Conservation (phyloP, 2,113 vertebrate species). For the Eulemur rufifrons region DNA sequence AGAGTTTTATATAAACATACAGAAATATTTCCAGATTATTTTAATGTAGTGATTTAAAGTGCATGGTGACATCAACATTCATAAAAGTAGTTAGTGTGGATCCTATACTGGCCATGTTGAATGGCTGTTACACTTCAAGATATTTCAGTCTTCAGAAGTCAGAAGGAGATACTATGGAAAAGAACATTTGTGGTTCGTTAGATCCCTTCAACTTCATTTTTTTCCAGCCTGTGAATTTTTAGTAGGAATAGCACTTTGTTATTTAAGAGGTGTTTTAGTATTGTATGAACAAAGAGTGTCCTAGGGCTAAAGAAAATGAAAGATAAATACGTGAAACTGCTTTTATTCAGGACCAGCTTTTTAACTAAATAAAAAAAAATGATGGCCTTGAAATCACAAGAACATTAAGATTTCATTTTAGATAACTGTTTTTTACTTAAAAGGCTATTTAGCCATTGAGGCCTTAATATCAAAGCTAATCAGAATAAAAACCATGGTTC, state of each 20-base stretch:
- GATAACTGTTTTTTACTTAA: neutral
- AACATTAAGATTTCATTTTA: neutral
- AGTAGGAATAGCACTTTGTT: neutral
- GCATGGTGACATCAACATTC: neutral
- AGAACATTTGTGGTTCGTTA: neutral
- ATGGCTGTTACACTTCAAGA: neutral
- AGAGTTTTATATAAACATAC: constrained; percentile 10
- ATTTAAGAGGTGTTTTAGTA: neutral
- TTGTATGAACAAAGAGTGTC: neutral
- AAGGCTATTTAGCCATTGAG: neutral
- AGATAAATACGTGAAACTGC: neutral
- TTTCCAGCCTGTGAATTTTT: neutral
- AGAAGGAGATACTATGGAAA: neutral
- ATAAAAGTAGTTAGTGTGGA: neutral
- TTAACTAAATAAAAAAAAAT: neutral
- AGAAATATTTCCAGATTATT: constrained; percentile 41
- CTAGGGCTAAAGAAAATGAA: neutral
- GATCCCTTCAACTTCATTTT: neutral
- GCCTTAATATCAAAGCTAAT: neutral
- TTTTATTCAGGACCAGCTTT: neutral
- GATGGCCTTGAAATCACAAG: neutral
- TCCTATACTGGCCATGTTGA: neutral
- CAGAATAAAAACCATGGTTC: neutral
- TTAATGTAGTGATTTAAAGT: constrained; percentile 42
- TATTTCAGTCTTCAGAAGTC: constrained; percentile 20